Percentiles rank a stretch among this genome's conserved stretches.
Evolutionary conservation across 2,113 vertebrate species (phyloP).

Genomic region (Cephalopterus ornatus): DNA sequence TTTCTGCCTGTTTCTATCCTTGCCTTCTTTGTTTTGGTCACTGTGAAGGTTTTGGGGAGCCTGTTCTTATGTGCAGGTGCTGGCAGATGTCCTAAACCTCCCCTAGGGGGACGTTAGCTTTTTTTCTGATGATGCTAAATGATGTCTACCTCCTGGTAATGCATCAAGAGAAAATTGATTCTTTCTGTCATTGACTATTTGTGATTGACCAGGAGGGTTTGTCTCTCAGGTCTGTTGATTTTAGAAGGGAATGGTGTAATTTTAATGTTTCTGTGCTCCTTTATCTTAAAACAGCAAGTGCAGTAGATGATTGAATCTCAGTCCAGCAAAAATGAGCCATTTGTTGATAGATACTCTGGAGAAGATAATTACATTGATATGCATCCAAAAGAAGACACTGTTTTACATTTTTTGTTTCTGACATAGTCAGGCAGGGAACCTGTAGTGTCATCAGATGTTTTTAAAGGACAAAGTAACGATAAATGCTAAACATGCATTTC

Average conservation of each 20-base stretch:
- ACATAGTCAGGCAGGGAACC: not conserved
- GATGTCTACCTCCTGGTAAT: not conserved
- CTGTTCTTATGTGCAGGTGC: not conserved
- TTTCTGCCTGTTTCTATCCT: not conserved
- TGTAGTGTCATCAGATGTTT: not conserved
- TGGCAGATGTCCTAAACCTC: not conserved
- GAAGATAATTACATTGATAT: not conserved
- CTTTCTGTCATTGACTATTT: not conserved
- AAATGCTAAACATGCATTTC: not conserved
- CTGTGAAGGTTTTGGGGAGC: not conserved
- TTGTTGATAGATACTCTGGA: not conserved
- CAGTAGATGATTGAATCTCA: not conserved
- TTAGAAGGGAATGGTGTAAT: not conserved
- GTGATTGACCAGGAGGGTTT: not conserved
- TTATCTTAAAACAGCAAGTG: not conserved
- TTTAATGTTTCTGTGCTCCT: not conserved
- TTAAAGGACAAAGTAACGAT: constrained; percentile 22
- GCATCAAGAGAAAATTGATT: not conserved
- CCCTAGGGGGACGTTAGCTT: not conserved
- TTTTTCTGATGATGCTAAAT: not conserved
- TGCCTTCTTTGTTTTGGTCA: not conserved
- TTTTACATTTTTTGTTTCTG: not conserved
- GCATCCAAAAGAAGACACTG: not conserved
- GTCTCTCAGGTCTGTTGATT: not conserved
- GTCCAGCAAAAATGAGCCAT: not conserved